Percentiles rank a stretch among this genome's conserved stretches.
phyloP scores from a whole-genome alignment of 2,113 vertebrate species.

The Ctenomys sociabilis region DNA sequence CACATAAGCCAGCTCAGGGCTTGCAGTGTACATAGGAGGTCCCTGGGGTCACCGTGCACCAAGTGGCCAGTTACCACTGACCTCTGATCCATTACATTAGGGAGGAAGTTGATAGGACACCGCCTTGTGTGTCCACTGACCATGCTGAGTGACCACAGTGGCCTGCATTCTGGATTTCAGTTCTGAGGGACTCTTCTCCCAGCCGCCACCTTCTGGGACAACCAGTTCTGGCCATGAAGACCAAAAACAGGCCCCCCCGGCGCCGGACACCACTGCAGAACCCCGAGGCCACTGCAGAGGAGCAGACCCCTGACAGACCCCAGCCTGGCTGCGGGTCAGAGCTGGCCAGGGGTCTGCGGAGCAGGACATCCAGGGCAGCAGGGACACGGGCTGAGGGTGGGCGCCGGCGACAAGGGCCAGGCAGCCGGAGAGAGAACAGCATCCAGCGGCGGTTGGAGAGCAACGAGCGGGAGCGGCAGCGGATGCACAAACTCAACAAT shows the following conservation, averaged over 20 bases:
- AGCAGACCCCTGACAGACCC: constrained; percentile 84
- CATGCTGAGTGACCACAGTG: background rate
- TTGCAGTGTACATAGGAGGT: background rate
- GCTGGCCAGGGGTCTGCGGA: constrained; percentile 86
- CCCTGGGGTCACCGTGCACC: background rate
- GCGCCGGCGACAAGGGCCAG: constrained; percentile 73
- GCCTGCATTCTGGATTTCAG: constrained; percentile 68
- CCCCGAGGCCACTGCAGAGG: constrained; percentile 83
- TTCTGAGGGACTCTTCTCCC: background rate
- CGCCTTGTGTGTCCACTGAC: background rate
- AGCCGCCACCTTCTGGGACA: background rate
- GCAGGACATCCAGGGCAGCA: constrained; percentile 65
- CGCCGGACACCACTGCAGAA: constrained; percentile 82
- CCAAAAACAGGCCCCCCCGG: constrained; percentile 91
- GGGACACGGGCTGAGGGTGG: constrained; percentile 60
- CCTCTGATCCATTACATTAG: background rate
- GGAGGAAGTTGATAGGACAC: fast-evolving
- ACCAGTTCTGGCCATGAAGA: constrained; percentile 89
- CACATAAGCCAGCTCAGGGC: background rate
- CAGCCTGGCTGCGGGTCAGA: constrained; percentile 79
- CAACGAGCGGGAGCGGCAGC: constrained; percentile 96
- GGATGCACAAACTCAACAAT: constrained; percentile 99
- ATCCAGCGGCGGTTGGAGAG: constrained; percentile 93
- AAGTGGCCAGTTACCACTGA: background rate
- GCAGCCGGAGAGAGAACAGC: constrained; percentile 89